Base-by-base conservation (phyloP, 2,797 vertebrate species). In the Vultur gryphus region DNA sequence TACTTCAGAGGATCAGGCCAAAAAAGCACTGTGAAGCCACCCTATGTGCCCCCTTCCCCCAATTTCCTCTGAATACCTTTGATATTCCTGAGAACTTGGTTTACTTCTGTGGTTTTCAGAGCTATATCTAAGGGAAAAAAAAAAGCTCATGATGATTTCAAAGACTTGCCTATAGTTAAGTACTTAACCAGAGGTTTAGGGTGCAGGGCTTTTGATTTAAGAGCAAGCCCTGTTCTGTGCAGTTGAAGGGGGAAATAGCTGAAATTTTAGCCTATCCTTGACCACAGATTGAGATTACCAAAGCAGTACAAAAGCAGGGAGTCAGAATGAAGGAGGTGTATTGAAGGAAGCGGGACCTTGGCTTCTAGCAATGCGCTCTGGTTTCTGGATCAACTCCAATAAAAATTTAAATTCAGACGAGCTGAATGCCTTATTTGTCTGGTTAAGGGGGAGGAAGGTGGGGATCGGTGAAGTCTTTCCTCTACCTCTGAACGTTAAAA, bases 271-370 rank as follows among this genome's bases (percentile, higher is more conserved):
- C 95, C 91, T 62, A 84, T 77, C 87, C 95, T 77, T 85, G 91
- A 96, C 96, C 97, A 95, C 96, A 97, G 97, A 95, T 93, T 96
- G 96, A 96, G 96, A 97, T 96, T 96, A 97, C 91, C 83, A 84
- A 87, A 91, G 89, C 93, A 82, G 87, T n/a, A 88, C 89, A 94
- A 97, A 97, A 94, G 95, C 89, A 91, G 91, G 73, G 97, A 97
- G 95, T 92, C 89, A 72, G 91, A 89, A 96, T 96, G 95, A 97
- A 97, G 96, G 96, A 94, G 95, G 89, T 96, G 94, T 62, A 97
- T 96, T 97, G 97, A 97, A 90, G 94, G 79, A 96, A 97, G 91
- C 26, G 0, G 77, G 94, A 87, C 95, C 91, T 97, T 97, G 96
- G 97, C 94, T 97, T 84, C 84, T 77, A 91, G 96, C 77, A 94